phyloP scores from a whole-genome alignment of 2,113 vertebrate genomes.

The Dicerorhinus sumatrensis region DNA sequence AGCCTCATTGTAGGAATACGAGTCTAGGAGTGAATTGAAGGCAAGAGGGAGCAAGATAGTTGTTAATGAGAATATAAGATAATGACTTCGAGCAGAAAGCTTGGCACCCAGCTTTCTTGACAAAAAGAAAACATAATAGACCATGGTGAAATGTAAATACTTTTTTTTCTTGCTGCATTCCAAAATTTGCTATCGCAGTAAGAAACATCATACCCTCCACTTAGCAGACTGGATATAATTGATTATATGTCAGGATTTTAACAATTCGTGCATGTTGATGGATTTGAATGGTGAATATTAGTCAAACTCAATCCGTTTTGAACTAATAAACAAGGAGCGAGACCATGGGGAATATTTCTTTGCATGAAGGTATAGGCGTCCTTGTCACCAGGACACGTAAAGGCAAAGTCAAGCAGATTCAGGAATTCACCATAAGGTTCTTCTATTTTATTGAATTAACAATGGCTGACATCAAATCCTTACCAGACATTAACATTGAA shows the following conservation, averaged over 20 bases:
- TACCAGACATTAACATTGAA: background rate
- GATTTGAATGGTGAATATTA: background rate
- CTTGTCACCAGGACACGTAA: background rate
- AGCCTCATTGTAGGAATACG: background rate
- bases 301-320: background rate
- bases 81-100: background rate
- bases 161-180: background rate
- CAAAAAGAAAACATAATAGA: background rate
- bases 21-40: background rate
- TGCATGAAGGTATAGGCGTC: background rate
- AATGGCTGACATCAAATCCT: background rate
- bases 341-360: background rate
- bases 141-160: background rate
- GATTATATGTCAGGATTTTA: background rate
- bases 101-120: background rate
- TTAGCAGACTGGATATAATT: background rate
- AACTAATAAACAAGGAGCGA: background rate
- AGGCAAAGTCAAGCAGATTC: background rate
- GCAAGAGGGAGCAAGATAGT: background rate
- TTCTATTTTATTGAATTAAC: background rate
- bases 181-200: background rate
- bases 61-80: background rate
- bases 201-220: background rate
- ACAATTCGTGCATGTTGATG: background rate
- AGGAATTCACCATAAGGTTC: background rate